phyloP scores from a whole-genome alignment of 2,113 vertebrate species.

The Ascaphus truei region DNA sequence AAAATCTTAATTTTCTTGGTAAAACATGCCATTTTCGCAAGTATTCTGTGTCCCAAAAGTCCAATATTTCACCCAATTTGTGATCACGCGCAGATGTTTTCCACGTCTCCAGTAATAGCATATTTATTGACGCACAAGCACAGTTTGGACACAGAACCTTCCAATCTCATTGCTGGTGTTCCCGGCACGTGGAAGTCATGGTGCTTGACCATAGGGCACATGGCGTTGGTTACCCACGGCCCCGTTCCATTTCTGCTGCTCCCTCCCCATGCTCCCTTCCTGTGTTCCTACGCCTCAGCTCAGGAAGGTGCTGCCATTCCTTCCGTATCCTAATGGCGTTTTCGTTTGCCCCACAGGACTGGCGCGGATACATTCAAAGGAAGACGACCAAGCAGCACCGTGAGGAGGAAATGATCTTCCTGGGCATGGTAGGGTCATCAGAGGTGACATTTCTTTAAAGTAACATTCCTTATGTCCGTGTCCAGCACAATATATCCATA shows the following conservation, averaged over 20 bases:
- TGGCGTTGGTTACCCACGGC: neutral
- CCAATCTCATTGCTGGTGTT: too few species aligned
- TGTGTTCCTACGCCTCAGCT: conserved; percentile 39
- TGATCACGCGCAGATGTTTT: too few species aligned
- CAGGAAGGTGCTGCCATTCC: conserved; percentile 45
- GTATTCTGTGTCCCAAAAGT: too few species aligned
- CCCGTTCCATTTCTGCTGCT: neutral
- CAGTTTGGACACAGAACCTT: too few species aligned
- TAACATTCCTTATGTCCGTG: neutral
- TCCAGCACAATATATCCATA: neutral
- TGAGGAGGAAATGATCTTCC: conserved; percentile 75
- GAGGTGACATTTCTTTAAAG: conserved; percentile 7
- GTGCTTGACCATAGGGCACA: too few species aligned
- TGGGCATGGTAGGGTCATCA: conserved; percentile 74
- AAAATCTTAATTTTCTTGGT: too few species aligned
- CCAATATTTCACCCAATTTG: too few species aligned
- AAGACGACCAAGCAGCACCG: conserved; percentile 57
- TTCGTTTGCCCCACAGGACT: conserved; percentile 62
- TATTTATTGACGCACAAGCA: too few species aligned
- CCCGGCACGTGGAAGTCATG: too few species aligned
- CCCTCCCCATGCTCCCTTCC: conserved; percentile 39
- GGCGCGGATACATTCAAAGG: conserved; percentile 65
- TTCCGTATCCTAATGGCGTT: conserved; percentile 36
- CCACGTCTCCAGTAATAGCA: too few species aligned
- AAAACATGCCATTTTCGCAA: too few species aligned